Evolutionary conservation across 2,113 vertebrate species (phyloP).

Genomic region (Sorex araneus): DNA sequence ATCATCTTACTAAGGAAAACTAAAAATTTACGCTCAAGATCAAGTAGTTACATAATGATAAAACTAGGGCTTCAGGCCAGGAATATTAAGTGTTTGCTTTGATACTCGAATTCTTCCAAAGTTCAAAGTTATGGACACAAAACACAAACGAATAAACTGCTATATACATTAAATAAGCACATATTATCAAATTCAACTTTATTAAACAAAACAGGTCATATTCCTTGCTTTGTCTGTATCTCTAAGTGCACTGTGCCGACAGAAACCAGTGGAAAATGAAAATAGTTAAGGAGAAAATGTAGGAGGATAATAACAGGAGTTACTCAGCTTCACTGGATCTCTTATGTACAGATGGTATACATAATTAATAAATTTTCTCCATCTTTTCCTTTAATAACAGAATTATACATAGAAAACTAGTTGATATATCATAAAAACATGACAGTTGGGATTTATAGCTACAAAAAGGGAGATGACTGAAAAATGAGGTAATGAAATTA

Average conservation of each 20-base stretch:
- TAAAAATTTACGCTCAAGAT: conserved; percentile 55
- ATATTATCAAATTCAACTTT: conserved; percentile 53
- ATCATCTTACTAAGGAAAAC: conserved; percentile 57
- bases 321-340: too few species aligned
- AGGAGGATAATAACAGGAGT: not conserved
- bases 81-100: conserved; percentile 40
- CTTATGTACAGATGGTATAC: not conserved
- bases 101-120: conserved; percentile 15
- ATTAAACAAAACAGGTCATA: not conserved
- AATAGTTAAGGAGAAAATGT: conserved; percentile 42
- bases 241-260: conserved; percentile 28
- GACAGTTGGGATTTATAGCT: not conserved
- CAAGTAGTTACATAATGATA: conserved; percentile 57
- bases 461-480: conserved; percentile 29
- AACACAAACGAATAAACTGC: not conserved
- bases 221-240: not conserved
- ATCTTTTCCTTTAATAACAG: too few species aligned
- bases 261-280: not conserved
- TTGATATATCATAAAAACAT: conserved; percentile 32
- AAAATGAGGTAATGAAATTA: not conserved
- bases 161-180: not conserved
- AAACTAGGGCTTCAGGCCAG: conserved; percentile 29
- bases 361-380: too few species aligned
- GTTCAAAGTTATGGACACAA: conserved; percentile 21
- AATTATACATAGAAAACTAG: not conserved